phyloP scores from a whole-genome alignment of 1,140 invertebrate species.

The Penaeus indicus region DNA sequence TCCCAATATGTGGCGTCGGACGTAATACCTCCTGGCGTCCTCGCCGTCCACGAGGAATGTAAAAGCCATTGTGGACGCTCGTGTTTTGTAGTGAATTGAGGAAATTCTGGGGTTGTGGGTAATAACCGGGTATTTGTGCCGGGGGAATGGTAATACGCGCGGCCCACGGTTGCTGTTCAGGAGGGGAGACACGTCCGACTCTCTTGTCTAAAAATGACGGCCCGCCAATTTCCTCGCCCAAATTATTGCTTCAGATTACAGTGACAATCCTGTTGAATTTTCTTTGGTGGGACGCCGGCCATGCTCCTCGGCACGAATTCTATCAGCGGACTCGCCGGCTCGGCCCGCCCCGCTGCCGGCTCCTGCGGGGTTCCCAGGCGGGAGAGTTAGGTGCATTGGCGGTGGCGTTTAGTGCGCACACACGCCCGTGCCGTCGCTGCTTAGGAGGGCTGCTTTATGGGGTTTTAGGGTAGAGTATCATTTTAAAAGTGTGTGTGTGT shows the following conservation, averaged over 20 bases:
- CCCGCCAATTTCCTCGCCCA: constrained; percentile 23
- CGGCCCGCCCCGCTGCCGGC: too few relatives aligned
- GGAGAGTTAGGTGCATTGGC: too few relatives aligned
- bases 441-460: too few relatives aligned
- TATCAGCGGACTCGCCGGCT: not conserved
- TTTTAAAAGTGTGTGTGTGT: too few relatives aligned
- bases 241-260: constrained; percentile 39
- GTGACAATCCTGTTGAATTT: constrained; percentile 25
- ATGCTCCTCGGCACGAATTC: not conserved
- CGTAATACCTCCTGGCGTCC: not conserved
- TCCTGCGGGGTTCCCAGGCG: too few relatives aligned
- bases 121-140: constrained; percentile 34
- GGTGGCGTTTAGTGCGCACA: too few relatives aligned
- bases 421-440: too few relatives aligned
- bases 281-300: not conserved
- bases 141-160: constrained; percentile 27
- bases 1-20: constrained; percentile 9
- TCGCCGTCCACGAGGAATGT: constrained; percentile 3
- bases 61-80: constrained; percentile 23
- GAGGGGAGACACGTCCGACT: constrained; percentile 17
- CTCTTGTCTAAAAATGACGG: constrained; percentile 24
- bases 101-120: constrained; percentile 35
- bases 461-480: too few relatives aligned
- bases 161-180: constrained; percentile 27
- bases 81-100: constrained; percentile 33